Evolutionary conservation across 2,113 vertebrate genomes (phyloP), one percentile per base, ranked within the genome.

Genomic region (Dicaeum eximium): DNA sequence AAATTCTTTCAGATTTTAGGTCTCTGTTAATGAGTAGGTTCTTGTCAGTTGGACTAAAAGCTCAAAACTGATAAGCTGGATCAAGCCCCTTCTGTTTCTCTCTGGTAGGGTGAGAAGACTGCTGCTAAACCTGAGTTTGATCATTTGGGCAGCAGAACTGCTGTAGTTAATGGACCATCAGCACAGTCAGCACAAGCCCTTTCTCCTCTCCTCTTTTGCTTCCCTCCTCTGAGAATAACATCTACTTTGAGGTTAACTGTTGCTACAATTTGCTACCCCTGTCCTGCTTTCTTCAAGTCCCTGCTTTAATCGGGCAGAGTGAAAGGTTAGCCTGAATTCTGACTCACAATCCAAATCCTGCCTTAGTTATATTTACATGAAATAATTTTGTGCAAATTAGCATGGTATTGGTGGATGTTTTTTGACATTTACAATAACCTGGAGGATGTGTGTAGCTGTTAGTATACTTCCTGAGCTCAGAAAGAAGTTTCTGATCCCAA

Each of bases 1-100:
- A 95, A 78, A 94, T 95, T 97, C 92, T 86, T 92, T 97, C 81
- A 96, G 85, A 96, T 91, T 70, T 92, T 66, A 33, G 60, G 37
- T 78, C 78, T 93, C 73, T 3, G 8, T 91, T 94, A 96, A 95
- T 88, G 88, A 96, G 90, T 75, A 74, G 81, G 93, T 93, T 77
- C 78, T 94, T 96, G 91, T 96, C 96, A 92, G 44, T 96, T 90
- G 94, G 25, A 38, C 61, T 67, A 66, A 84, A 89, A 75, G 30
- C 79, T 83, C 74, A 61, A 86, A 88, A 93, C 40, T 92, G 89
- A 57, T 95, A 89, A 94, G 70, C 74, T 86, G 38, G 57, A 93
- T 86, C 71, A 89, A 95, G 47, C 27, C 56, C 33, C n/a, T 95
- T 96, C 70, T 86, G 22, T 80, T 94, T 65, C 83, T 87, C 83